A percentile compares a stretch with the other conserved stretches of the same genome.
Evolutionary conservation across 2,797 vertebrate genomes (phyloP).

Genomic region (Melanotaenia parkinsoni): DNA sequence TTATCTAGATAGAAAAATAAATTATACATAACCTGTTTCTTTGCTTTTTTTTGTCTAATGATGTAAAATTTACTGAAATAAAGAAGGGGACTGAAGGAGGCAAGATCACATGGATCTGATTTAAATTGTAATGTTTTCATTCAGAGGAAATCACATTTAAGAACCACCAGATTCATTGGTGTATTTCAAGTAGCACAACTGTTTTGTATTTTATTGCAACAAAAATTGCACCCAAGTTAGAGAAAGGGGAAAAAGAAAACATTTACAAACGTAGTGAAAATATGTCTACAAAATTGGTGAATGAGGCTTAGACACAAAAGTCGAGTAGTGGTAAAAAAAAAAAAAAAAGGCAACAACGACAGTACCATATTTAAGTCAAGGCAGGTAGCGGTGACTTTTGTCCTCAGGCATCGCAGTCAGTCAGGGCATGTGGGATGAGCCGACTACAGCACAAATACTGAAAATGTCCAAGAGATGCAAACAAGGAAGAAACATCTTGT

Average conservation of each 20-base stretch:
- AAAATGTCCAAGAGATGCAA: slow-evolving; percentile 55
- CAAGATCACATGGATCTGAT: not conserved
- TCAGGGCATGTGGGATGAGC: slow-evolving; percentile 73
- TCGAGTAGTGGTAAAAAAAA: slow-evolving; percentile 82
- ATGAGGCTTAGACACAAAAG: slow-evolving; percentile 64
- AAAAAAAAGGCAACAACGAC: slow-evolving; percentile 58
- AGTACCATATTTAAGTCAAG: slow-evolving; percentile 82
- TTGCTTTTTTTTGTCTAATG: slow-evolving; percentile 10
- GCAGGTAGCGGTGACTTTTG: slow-evolving; percentile 79
- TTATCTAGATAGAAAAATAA: slow-evolving; percentile 86
- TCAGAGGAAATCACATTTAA: not conserved
- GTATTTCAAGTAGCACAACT: slow-evolving; percentile 82
- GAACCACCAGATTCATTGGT: slow-evolving; percentile 25
- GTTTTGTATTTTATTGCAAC: slow-evolving; percentile 84
- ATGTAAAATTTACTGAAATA: not conserved
- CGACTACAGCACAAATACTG: slow-evolving; percentile 70
- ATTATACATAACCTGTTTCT: slow-evolving; percentile 77
- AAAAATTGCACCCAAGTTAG: slow-evolving; percentile 83
- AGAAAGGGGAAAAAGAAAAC: slow-evolving; percentile 55
- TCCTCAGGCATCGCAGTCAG: slow-evolving; percentile 79
- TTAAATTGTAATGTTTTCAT: not conserved
- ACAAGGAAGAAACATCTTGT: slow-evolving; percentile 44
- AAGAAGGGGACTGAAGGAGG: not conserved
- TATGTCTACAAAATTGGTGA: slow-evolving; percentile 77
- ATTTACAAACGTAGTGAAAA: slow-evolving; percentile 80